phyloP scores from a whole-genome alignment of 2,113 vertebrate genomes.

The Naja naja region DNA sequence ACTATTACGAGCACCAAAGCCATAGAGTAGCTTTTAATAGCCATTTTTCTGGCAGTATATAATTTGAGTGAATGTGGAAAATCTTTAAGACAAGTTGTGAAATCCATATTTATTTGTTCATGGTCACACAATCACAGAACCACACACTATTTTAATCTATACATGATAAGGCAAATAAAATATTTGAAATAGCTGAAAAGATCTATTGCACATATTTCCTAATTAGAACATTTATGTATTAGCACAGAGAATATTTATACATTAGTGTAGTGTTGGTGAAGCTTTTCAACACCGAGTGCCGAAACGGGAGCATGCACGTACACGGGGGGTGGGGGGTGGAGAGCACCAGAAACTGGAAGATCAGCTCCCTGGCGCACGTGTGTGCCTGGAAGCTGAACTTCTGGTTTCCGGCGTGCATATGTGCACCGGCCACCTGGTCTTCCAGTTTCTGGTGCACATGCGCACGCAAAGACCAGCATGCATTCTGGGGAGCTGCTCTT shows the following conservation, averaged over 20 bases:
- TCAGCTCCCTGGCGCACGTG: too few relatives aligned
- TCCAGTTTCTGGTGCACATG: too few relatives aligned
- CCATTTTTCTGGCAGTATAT: not conserved
- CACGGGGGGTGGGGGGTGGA: too few relatives aligned
- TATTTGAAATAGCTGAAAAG: not conserved
- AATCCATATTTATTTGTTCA: not conserved
- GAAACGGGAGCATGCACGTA: too few relatives aligned
- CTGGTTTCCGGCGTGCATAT: too few relatives aligned
- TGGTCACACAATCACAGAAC: not conserved
- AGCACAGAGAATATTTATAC: not conserved
- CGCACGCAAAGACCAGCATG: too few relatives aligned
- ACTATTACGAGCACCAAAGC: not conserved
- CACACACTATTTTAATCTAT: not conserved
- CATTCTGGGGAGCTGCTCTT: too few relatives aligned
- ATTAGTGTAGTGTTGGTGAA: not conserved
- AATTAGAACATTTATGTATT: not conserved
- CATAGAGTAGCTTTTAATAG: not conserved
- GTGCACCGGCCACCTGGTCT: too few relatives aligned
- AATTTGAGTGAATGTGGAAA: not conserved
- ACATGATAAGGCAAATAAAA: not conserved
- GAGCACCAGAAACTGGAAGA: too few relatives aligned
- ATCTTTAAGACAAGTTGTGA: not conserved
- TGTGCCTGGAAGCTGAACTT: too few relatives aligned
- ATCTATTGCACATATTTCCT: not conserved
- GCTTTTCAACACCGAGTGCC: too few relatives aligned